Conservation (phyloP, 2,888 invertebrate species). For the Galeruca laticollis region DNA sequence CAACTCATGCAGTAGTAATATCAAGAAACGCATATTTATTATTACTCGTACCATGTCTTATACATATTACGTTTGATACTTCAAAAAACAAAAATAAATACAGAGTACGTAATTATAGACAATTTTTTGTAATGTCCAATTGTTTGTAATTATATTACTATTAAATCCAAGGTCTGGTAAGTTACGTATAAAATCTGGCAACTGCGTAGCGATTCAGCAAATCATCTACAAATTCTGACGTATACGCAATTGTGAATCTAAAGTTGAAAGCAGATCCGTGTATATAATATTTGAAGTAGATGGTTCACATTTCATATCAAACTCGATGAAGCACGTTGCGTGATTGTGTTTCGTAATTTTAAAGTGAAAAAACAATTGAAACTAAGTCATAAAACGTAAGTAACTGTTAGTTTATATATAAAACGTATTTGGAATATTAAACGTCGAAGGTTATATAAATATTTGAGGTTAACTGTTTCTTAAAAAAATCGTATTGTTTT, state of each 20-base stretch:
- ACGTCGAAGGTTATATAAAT: too few relatives aligned
- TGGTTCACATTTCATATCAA: neutral
- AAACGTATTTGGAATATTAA: too few relatives aligned
- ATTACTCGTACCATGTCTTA: too few relatives aligned
- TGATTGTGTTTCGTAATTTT: neutral
- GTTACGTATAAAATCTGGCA: neutral
- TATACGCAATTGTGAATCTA: neutral
- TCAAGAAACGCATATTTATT: too few relatives aligned
- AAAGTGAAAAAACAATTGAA: neutral
- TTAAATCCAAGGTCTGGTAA: neutral
- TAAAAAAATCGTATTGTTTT: too few relatives aligned
- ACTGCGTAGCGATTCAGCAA: neutral
- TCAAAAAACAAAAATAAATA: too few relatives aligned
- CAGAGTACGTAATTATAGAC: too few relatives aligned
- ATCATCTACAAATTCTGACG: neutral
- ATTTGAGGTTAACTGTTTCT: too few relatives aligned
- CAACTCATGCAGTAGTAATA: too few relatives aligned
- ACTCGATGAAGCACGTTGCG: neutral
- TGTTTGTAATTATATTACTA: too few relatives aligned
- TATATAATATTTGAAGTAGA: neutral
- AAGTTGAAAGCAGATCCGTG: neutral
- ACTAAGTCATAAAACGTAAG: neutral
- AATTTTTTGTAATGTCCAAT: too few relatives aligned
- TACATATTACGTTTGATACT: too few relatives aligned
- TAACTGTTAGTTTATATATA: neutral